These are phyloP conservation scores for Phymatocera aterrima DNA, from an alignment of 2,888 invertebrate genomes.

Conservation along the genomic window DNA sequence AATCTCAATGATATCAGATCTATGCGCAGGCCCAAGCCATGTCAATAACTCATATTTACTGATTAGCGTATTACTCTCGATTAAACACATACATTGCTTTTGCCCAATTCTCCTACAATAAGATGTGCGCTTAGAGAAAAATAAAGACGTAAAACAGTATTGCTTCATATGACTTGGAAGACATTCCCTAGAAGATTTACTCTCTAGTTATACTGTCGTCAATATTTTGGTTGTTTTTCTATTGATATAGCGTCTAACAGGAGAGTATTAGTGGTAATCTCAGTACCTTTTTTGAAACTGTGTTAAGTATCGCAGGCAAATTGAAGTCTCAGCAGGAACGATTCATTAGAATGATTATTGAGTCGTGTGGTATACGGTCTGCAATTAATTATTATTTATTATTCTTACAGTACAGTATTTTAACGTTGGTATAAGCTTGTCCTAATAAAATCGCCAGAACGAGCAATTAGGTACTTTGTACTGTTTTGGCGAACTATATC, in stretches of 20 bases:
- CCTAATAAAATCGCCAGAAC: constrained; percentile 58
- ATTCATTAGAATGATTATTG: constrained; percentile 37
- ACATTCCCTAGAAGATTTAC: neutral
- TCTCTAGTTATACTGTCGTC: no score
- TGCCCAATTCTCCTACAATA: no score
- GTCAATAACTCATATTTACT: neutral
- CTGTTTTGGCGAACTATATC: constrained; percentile 54
- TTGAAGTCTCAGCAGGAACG: neutral
- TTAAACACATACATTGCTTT: no score
- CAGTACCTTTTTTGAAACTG: neutral
- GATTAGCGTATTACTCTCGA: neutral
- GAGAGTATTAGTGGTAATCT: neutral
- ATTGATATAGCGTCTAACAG: no score
- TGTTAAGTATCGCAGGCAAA: neutral
- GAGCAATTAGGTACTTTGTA: constrained; percentile 54
- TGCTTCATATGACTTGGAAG: neutral
- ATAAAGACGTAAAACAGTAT: no score
- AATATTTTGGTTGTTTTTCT: no score
- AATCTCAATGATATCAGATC: no score
- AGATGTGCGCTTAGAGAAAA: no score
- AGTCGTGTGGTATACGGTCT: constrained; percentile 24
- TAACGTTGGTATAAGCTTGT: constrained; percentile 60
- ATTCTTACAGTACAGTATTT: constrained; percentile 59
- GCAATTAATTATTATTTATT: constrained; percentile 56
- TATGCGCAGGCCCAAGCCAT: no score